Percentiles rank a stretch among this genome's conserved stretches.
Conservation (phyloP, 2,797 vertebrate genomes). For the Dendrocincla fuliginosa region DNA sequence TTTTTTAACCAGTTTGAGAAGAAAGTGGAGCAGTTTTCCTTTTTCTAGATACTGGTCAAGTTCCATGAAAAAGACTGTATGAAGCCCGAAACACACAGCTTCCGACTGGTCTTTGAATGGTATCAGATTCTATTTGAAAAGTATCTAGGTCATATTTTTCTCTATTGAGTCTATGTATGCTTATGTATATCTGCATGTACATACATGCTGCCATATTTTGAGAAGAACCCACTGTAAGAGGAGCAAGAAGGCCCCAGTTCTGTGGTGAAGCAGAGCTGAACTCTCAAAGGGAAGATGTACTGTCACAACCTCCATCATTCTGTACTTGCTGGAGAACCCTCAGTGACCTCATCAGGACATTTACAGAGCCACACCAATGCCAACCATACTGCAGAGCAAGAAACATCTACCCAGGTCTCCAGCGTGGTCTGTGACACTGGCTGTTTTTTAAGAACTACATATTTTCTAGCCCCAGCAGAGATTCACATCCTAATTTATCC, state of each 20-base stretch:
- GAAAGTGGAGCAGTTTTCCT: neutral
- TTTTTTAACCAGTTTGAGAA: neutral
- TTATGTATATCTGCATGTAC: accelerated
- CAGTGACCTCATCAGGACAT: neutral
- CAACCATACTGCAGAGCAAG: accelerated
- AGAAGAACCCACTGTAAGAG: neutral
- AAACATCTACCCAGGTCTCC: neutral
- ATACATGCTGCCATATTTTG: accelerated
- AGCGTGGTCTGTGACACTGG: accelerated
- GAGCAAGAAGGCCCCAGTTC: neutral
- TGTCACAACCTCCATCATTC: neutral
- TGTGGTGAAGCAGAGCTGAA: neutral
- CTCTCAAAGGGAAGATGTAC: neutral
- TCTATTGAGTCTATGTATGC: neutral
- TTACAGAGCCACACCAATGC: neutral
- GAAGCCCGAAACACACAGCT: neutral
- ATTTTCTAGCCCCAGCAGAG: neutral
- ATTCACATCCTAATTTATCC: neutral
- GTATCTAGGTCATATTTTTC: neutral
- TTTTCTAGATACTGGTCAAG: neutral
- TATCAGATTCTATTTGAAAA: neutral
- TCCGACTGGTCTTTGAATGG: neutral
- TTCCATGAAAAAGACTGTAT: neutral
- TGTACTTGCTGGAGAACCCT: neutral
- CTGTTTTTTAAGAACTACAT: neutral